These are phyloP conservation scores for Allolobophora icterica DNA, from an alignment of 2,888 invertebrate genomes.

Conservation along the genomic window DNA sequence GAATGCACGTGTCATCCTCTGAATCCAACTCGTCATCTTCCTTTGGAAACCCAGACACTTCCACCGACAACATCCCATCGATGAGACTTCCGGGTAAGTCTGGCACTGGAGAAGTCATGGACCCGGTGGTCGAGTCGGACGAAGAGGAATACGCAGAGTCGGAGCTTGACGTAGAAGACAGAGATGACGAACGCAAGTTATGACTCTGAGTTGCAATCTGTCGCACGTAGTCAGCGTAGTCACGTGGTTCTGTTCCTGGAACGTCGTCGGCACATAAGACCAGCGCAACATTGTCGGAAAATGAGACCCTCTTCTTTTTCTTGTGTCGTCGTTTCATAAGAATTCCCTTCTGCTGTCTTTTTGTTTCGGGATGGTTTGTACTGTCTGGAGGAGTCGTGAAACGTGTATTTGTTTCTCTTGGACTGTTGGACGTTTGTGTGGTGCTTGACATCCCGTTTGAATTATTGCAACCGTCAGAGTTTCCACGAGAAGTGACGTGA, in stretches of 20 bases:
- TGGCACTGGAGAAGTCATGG: neutral
- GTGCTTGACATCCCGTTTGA: neutral
- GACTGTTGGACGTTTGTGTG: neutral
- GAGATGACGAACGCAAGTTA: neutral
- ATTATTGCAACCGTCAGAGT: neutral
- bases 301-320: constrained; percentile 21
- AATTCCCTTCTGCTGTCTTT: constrained; percentile 19
- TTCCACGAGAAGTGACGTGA: neutral
- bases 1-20: neutral
- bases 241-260: neutral
- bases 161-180: neutral
- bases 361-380: neutral
- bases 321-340: neutral
- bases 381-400: neutral
- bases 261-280: constrained; percentile 18
- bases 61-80: neutral
- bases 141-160: constrained; percentile 6
- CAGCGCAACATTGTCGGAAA: neutral
- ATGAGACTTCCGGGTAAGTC: neutral
- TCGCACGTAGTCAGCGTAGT: neutral
- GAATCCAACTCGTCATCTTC: neutral
- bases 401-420: neutral
- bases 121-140: neutral
- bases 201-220: neutral
- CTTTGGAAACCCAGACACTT: neutral